Conservation (phyloP, 2,113 vertebrate genomes). For the Suncus etruscus region DNA sequence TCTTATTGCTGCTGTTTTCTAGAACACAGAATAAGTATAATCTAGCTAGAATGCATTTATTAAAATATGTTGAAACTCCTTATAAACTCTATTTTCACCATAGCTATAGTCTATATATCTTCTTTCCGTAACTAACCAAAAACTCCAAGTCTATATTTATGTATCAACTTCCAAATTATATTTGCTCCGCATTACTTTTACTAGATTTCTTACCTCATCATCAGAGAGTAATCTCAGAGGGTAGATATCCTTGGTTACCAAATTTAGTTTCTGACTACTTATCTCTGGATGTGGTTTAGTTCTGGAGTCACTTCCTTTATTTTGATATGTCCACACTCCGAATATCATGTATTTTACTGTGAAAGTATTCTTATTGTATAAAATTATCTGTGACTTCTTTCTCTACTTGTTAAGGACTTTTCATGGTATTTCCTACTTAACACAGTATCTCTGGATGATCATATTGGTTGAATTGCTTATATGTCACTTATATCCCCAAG, state of each 20-base stretch:
- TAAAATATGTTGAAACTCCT: background rate
- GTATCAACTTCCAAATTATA: background rate
- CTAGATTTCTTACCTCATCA: background rate
- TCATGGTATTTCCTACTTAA: slow-evolving; percentile 3
- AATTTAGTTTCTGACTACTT: background rate
- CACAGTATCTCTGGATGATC: background rate
- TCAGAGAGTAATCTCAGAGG: background rate
- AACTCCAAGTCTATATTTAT: background rate
- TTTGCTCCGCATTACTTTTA: background rate
- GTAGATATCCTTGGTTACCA: background rate
- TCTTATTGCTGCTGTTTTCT: background rate
- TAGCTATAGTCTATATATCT: background rate
- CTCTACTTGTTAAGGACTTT: background rate
- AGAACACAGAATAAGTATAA: no score
- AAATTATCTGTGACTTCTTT: background rate
- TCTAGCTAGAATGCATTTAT: background rate
- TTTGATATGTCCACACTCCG: background rate
- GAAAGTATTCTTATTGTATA: background rate
- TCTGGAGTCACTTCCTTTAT: background rate
- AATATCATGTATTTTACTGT: no score
- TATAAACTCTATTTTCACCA: background rate
- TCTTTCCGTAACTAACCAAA: background rate
- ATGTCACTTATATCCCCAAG: background rate
- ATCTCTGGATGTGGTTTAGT: background rate
- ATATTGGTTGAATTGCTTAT: background rate